Conservation (phyloP, 2,113 vertebrate species). For the Brachionichthys hirsutus region DNA sequence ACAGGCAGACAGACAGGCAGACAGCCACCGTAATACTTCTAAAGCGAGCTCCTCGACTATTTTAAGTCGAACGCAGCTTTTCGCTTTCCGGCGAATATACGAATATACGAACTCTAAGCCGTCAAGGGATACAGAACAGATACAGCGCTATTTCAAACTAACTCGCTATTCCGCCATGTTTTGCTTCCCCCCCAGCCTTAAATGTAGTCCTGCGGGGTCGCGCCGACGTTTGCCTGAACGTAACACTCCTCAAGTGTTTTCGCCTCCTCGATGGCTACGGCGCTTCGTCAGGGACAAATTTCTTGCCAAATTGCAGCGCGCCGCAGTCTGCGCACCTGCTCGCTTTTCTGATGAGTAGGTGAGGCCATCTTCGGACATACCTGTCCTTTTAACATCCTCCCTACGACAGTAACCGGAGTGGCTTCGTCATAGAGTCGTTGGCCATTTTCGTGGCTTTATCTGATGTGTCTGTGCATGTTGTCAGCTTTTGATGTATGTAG, state of each 20-base stretch:
- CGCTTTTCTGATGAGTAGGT: background rate
- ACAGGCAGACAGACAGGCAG: slow-evolving; percentile 34
- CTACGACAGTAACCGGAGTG: too few species aligned
- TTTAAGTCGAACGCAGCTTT: slow-evolving; percentile 28
- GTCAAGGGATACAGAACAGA: slow-evolving; percentile 16
- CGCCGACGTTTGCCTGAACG: slow-evolving; percentile 56
- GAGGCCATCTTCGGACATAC: slow-evolving; percentile 2
- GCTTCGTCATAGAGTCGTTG: background rate
- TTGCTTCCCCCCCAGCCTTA: slow-evolving; percentile 50
- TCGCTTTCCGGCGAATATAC: slow-evolving; percentile 23
- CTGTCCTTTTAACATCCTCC: background rate
- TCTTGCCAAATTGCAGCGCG: slow-evolving; percentile 26
- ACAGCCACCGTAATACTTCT: slow-evolving; percentile 42
- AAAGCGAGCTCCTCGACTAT: slow-evolving; percentile 26
- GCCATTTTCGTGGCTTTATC: background rate
- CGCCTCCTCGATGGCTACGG: slow-evolving; percentile 53
- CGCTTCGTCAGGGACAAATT: slow-evolving; percentile 71
- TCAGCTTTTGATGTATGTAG: too few species aligned
- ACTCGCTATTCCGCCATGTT: slow-evolving; percentile 75
- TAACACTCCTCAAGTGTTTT: slow-evolving; percentile 63
- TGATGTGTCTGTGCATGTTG: background rate
- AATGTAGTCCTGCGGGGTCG: slow-evolving; percentile 47
- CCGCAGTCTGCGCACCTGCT: slow-evolving; percentile 16
- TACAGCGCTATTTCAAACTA: slow-evolving; percentile 36
- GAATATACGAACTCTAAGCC: slow-evolving; percentile 7